A percentile compares a stretch with the other conserved stretches of the same genome.
These are phyloP conservation scores for Ruditapes philippinarum DNA, from an alignment of 1,140 invertebrate species.

Conservation along the genomic window DNA sequence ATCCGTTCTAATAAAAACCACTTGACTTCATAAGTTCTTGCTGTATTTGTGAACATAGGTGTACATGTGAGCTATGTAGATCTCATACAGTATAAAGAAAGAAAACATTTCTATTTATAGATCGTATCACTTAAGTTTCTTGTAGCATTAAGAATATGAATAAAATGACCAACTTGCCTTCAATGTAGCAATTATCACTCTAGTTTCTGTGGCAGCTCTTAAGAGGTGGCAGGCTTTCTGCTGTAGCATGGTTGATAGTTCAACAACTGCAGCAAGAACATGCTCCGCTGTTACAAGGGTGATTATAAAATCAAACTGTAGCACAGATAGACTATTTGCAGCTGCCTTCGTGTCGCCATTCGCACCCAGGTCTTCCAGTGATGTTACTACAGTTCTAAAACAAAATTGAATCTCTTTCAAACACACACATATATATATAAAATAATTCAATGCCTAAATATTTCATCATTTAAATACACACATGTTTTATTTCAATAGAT, in stretches of 20 bases:
- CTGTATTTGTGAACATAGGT: neutral
- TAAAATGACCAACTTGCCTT: too few relatives aligned
- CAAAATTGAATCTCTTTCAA: neutral
- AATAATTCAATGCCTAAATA: neutral
- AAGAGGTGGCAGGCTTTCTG: neutral
- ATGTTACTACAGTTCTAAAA: neutral
- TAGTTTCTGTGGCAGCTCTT: conserved; percentile 33
- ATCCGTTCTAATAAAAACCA: neutral
- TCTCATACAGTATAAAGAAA: conserved; percentile 25
- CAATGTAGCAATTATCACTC: conserved; percentile 6
- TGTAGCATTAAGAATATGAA: too few relatives aligned
- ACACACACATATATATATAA: neutral
- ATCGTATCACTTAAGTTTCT: too few relatives aligned
- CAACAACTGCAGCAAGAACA: neutral
- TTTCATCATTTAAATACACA: neutral
- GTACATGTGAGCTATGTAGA: neutral
- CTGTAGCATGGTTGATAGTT: conserved; percentile 34
- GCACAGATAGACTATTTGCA: neutral
- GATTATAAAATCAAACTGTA: conserved; percentile 25
- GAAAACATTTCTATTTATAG: too few relatives aligned
- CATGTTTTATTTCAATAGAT: neutral
- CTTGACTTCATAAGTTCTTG: neutral
- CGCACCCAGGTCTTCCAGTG: neutral
- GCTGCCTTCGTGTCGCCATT: conserved; percentile 9
- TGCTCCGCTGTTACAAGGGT: conserved; percentile 8